Conservation (phyloP, 2,113 vertebrate species). For the Chascanopsetta lugubris region DNA sequence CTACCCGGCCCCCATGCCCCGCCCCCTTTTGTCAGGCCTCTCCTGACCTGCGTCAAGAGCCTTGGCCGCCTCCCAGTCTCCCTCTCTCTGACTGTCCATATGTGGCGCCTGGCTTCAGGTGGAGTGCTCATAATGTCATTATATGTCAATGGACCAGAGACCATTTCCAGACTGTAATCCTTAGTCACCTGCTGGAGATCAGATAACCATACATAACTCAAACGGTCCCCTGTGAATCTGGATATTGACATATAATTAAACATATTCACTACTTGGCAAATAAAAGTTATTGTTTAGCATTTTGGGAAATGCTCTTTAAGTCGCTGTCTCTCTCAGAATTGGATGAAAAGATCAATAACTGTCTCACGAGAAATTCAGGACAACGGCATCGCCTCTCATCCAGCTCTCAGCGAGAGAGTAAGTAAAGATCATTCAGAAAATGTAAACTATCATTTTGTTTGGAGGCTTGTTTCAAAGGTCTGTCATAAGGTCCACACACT, state of each 20-base stretch:
- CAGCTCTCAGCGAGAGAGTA: not conserved
- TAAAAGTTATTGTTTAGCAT: constrained; percentile 18
- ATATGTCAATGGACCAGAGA: constrained; percentile 82
- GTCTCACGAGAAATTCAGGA: not conserved
- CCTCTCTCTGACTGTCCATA: constrained; percentile 77
- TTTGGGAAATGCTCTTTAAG: constrained; percentile 20
- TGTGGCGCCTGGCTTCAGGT: constrained; percentile 78
- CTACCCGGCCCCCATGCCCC: constrained; percentile 55
- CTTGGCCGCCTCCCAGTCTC: constrained; percentile 73
- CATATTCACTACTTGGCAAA: constrained; percentile 23
- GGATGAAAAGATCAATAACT: not conserved
- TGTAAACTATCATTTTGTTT: not conserved
- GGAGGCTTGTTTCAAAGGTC: constrained; percentile 30
- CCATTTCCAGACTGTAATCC: constrained; percentile 79
- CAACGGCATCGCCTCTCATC: not conserved
- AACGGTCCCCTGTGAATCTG: constrained; percentile 49
- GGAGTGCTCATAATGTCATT: constrained; percentile 77
- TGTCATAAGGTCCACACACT: constrained; percentile 58
- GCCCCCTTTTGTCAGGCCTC: constrained; percentile 60
- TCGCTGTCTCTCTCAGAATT: not conserved
- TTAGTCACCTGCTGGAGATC: constrained; percentile 79
- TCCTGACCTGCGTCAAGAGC: constrained; percentile 77
- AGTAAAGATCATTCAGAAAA: not conserved
- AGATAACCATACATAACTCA: constrained; percentile 65
- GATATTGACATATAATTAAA: constrained; percentile 78